Percentiles rank a stretch among this genome's conserved stretches.
phyloP scores from a whole-genome alignment of 2,113 vertebrate species.

The Catharus fuscescens region DNA sequence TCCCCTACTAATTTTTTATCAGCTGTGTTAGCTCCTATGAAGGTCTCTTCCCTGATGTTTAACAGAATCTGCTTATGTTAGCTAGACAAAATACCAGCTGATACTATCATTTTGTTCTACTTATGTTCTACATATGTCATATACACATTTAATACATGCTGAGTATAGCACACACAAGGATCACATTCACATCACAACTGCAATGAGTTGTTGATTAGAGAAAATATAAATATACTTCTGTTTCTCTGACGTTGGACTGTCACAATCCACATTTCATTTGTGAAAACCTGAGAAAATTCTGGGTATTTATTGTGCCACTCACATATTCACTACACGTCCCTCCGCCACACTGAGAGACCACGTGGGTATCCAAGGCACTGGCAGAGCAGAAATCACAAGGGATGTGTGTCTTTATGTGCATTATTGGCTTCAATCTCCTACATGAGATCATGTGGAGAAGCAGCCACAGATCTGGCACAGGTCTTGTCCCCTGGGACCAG shows the following conservation, averaged over 20 bases:
- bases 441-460: not conserved
- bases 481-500: not conserved
- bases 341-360: not conserved
- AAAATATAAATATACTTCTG: not conserved
- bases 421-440: not conserved
- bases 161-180: not conserved
- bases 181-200: not conserved
- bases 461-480: not conserved
- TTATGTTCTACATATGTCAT: not conserved
- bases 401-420: not conserved
- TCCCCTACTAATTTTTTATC: conserved; percentile 29
- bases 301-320: not conserved
- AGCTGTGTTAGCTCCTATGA: not conserved
- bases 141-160: not conserved
- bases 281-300: not conserved
- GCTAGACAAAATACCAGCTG: not conserved
- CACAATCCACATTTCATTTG: not conserved
- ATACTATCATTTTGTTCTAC: not conserved
- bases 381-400: not conserved
- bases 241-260: not conserved
- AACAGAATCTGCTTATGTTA: not conserved
- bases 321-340: not conserved
- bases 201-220: not conserved
- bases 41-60: not conserved
- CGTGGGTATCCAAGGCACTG: not conserved